Conservation (phyloP, 2,888 invertebrate species). For the Caenorhabditis sulstoni region DNA sequence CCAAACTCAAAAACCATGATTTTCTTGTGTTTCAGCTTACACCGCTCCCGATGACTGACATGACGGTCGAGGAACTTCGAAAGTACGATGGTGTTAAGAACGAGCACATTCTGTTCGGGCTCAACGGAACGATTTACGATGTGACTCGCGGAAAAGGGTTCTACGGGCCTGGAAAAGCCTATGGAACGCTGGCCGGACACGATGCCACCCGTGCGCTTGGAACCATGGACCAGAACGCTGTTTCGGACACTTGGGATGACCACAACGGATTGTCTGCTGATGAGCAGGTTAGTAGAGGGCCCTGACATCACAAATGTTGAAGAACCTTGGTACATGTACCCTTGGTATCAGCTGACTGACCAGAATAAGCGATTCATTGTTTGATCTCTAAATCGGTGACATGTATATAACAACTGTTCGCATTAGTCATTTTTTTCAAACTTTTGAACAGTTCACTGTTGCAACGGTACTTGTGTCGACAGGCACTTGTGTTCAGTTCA, state of each 20-base stretch:
- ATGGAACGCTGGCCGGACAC: slow-evolving; percentile 75
- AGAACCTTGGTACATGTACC: too few species aligned
- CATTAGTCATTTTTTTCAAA: slow-evolving; percentile 1
- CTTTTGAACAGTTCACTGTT: slow-evolving; percentile 7
- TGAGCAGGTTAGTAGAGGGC: slow-evolving; percentile 51
- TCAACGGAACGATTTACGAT: slow-evolving; percentile 79
- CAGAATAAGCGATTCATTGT: too few species aligned
- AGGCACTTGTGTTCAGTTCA: background rate
- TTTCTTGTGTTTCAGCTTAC: slow-evolving; percentile 19
- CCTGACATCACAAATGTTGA: too few species aligned
- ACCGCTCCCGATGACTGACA: slow-evolving; percentile 74
- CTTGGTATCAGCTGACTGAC: too few species aligned
- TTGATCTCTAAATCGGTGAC: too few species aligned
- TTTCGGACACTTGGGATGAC: slow-evolving; percentile 76
- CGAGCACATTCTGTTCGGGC: slow-evolving; percentile 75
- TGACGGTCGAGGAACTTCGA: slow-evolving; percentile 75
- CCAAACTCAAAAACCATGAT: background rate
- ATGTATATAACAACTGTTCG: too few species aligned
- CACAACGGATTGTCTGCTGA: slow-evolving; percentile 61
- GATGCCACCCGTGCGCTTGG: slow-evolving; percentile 79
- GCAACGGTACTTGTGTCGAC: background rate
- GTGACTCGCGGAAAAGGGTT: slow-evolving; percentile 76
- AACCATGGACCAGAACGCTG: slow-evolving; percentile 74
- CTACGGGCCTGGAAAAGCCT: slow-evolving; percentile 77
- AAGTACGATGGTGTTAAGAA: slow-evolving; percentile 78